Percentiles rank a stretch among this genome's conserved stretches.
phyloP scores from a whole-genome alignment of 2,113 vertebrate genomes.

The Ammodytes dubius region DNA sequence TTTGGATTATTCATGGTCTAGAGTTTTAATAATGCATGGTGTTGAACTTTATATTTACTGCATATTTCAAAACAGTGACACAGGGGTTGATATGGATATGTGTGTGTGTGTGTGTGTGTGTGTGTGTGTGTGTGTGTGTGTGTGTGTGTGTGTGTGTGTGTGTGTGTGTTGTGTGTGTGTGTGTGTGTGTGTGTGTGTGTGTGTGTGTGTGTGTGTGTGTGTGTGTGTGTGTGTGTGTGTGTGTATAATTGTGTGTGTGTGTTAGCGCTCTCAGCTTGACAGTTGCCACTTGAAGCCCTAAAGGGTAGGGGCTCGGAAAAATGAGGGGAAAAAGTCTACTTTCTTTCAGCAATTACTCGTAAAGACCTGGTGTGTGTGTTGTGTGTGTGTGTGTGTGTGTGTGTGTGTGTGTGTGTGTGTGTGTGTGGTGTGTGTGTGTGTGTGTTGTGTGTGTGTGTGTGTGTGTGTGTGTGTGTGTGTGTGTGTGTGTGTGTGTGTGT shows the following conservation, averaged over 20 bases:
- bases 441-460: slow-evolving; percentile 13
- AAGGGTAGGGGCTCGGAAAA: neutral
- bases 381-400: slow-evolving; percentile 22
- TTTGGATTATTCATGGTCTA: slow-evolving; percentile 55
- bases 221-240: too few species aligned
- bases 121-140: too few species aligned
- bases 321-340: neutral
- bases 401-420: slow-evolving; percentile 21
- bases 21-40: slow-evolving; percentile 59
- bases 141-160: too few species aligned
- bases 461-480: too few species aligned
- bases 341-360: slow-evolving; percentile 20
- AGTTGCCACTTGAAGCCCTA: slow-evolving; percentile 11
- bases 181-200: too few species aligned
- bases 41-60: slow-evolving; percentile 46
- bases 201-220: too few species aligned
- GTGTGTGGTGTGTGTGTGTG: slow-evolving; percentile 6
- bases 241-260: too few species aligned
- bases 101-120: neutral
- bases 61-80: slow-evolving; percentile 46
- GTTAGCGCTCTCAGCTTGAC: neutral
- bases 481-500: too few species aligned
- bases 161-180: too few species aligned
- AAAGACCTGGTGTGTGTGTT: slow-evolving; percentile 8
- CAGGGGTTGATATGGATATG: neutral